Evolutionary conservation across 37 sponge, comb jelly and placozoan genomes (phyloP).

Genomic region (Hexactinellida sp.): DNA sequence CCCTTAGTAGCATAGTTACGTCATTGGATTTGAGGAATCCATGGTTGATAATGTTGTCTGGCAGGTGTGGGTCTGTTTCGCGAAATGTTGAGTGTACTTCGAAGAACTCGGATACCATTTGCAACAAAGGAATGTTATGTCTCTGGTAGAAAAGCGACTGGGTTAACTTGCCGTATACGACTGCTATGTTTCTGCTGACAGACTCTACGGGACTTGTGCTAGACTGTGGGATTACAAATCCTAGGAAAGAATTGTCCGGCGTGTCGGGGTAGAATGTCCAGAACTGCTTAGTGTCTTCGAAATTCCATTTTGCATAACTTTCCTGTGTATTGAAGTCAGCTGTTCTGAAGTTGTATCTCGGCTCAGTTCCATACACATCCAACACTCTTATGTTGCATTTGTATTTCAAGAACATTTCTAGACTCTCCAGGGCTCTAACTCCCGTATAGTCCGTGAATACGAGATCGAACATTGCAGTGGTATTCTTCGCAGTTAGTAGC

Average conservation of each 20-base stretch:
- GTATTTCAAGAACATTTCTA: conserved; percentile 32
- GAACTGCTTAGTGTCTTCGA: conserved; percentile 39
- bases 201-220: not conserved
- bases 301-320: not conserved
- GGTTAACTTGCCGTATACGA: conserved; percentile 59
- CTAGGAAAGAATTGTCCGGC: conserved; percentile 70
- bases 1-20: conserved; percentile 22
- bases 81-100: conserved; percentile 5
- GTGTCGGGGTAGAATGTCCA: conserved; percentile 70
- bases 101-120: not conserved
- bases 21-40: conserved; percentile 30
- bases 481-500: not conserved
- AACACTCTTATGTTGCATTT: conserved; percentile 50
- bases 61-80: not conserved
- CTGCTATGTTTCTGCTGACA: conserved; percentile 35
- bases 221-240: conserved; percentile 31
- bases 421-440: conserved; percentile 28
- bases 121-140: not conserved
- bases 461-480: conserved; percentile 34
- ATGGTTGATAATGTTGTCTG: conserved; percentile 37
- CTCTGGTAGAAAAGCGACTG: not conserved
- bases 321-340: not conserved
- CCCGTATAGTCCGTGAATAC: conserved; percentile 65
- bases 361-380: conserved; percentile 60
- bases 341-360: conserved; percentile 29